Base-by-base conservation (phyloP, 2,888 invertebrate genomes). In the Eupithecia centaureata region DNA sequence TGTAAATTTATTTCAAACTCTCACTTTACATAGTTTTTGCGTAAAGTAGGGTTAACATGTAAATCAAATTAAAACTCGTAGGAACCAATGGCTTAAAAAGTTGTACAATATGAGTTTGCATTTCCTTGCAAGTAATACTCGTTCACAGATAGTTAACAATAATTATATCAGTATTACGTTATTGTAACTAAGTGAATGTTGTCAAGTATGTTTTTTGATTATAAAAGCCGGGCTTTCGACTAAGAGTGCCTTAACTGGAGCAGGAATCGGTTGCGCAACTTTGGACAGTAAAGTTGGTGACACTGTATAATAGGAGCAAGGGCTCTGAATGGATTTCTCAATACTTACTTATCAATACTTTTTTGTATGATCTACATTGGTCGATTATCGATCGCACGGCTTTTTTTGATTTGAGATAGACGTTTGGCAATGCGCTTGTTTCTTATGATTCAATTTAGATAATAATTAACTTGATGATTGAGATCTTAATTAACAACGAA, bases 231-330 rank as follows among this genome's bases (percentile, higher is more conserved):
- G 62, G 81, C 79, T 82, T 80, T 81, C 79, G 70, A 79, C 65
- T 10, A 68, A 78, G 68, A 72, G 64, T 72, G 70, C 60, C 60
- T 76, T 77, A 72, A 74, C 74, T 77, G 71, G 75, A 76, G 72
- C 73, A 79, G 78, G 79, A 79, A 79, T 79, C 73, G 28, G 33
- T 85, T 85, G 73, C 77, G 80, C n/a, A 56, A 57, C 18, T 56
- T 18, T 56, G 79, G 83, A 67, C 67, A 56, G 65, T 65, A 62
- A 80, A 76, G 73, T 76, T 77, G 77, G 78, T 77, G 80, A 81
- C 77, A 76, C 73, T 71, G 76, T 52, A 66, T 74, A 73, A 73
- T 78, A 76, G 81, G 82, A 78, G 71, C 79, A 82, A 83, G 80
- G 82, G 80, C 80, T 80, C 79, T 74, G 56, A 75, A 67, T 52